These are phyloP conservation scores for Malachius bipustulatus DNA, from an alignment of 2,888 invertebrate genomes.

Conservation along the genomic window DNA sequence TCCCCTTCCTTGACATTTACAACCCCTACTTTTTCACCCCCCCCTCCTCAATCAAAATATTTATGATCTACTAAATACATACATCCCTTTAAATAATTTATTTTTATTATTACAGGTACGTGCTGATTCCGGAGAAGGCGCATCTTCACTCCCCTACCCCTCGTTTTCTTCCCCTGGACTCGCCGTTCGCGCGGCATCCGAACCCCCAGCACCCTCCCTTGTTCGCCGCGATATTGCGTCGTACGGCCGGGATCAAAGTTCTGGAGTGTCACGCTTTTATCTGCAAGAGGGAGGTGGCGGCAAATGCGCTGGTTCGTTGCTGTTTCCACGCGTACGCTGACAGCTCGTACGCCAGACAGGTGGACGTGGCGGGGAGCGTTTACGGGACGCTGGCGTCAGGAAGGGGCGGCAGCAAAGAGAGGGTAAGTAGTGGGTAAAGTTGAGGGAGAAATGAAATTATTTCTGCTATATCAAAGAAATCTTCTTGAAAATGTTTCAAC, in stretches of 20 bases:
- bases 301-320: constrained; percentile 92
- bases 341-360: constrained; percentile 79
- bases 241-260: constrained; percentile 94
- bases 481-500: too few relatives aligned
- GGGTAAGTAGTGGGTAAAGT: too few relatives aligned
- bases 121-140: constrained; percentile 39
- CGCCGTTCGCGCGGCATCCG: constrained; percentile 87
- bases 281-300: constrained; percentile 91
- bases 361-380: constrained; percentile 47
- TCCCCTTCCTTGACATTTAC: too few relatives aligned
- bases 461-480: too few relatives aligned
- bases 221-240: constrained; percentile 89
- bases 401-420: constrained; percentile 33
- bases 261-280: constrained; percentile 98
- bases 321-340: constrained; percentile 98
- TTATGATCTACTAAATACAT: too few relatives aligned
- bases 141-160: constrained; percentile 53
- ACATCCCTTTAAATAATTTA: too few relatives aligned
- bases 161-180: constrained; percentile 88
- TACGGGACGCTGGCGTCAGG: constrained; percentile 34
- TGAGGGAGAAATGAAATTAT: too few relatives aligned
- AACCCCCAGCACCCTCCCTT: constrained; percentile 91
- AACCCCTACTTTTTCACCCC: too few relatives aligned
- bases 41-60: too few relatives aligned
- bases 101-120: constrained; percentile 31